Percentiles rank a stretch among this genome's conserved stretches.
These are phyloP conservation scores for Sceliomorpha sp. DNA, from an alignment of 2,888 invertebrate genomes.

Conservation along the genomic window DNA sequence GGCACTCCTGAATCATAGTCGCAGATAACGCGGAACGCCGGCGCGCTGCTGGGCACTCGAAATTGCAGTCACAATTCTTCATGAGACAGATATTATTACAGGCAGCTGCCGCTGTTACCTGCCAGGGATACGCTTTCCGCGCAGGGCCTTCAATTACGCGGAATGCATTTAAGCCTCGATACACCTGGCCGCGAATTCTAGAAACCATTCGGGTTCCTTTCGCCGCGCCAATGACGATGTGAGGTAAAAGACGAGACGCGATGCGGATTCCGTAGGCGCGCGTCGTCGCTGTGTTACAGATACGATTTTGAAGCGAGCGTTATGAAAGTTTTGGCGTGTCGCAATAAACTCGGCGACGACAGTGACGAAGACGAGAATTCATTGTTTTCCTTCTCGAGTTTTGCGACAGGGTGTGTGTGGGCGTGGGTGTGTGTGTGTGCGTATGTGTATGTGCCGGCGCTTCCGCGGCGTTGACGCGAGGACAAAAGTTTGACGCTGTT, in stretches of 20 bases:
- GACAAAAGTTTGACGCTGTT: constrained; percentile 41
- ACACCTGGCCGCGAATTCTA: constrained; percentile 57
- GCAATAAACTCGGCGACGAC: constrained; percentile 47
- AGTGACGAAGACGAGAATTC: constrained; percentile 30
- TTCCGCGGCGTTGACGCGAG: constrained; percentile 27
- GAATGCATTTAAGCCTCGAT: constrained; percentile 69
- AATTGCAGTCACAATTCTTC: constrained; percentile 75
- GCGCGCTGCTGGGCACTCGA: constrained; percentile 59
- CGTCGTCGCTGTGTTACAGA: too few species aligned
- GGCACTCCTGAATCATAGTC: constrained; percentile 22
- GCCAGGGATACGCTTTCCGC: constrained; percentile 60
- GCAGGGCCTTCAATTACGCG: constrained; percentile 69
- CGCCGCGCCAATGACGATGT: constrained; percentile 31
- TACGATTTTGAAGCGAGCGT: constrained; percentile 23
- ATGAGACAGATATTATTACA: constrained; percentile 72
- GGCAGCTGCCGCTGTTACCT: constrained; percentile 37
- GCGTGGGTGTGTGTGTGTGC: too few species aligned
- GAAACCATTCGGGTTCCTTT: constrained; percentile 39
- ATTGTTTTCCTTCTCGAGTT: constrained; percentile 45
- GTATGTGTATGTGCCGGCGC: constrained; percentile 9
- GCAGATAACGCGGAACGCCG: constrained; percentile 38
- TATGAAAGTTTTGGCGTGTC: constrained; percentile 49
- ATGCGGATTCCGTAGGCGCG: too few species aligned
- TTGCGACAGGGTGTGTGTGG: constrained; percentile 6
- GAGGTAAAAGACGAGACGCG: too few species aligned